phyloP scores from a whole-genome alignment of 2,797 vertebrate genomes.

The Epinephelus awoara region DNA sequence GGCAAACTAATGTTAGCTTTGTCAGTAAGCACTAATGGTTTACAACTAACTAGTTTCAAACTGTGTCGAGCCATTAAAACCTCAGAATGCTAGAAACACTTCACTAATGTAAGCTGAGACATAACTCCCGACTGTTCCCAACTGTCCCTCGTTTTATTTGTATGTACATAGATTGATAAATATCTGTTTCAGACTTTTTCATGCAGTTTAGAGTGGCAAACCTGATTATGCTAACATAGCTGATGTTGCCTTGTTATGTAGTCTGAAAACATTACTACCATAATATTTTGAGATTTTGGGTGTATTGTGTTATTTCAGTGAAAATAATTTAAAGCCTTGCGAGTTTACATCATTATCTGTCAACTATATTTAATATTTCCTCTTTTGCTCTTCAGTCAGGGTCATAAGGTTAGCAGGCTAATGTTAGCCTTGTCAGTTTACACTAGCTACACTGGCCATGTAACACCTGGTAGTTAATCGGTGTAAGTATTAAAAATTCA shows the following conservation, averaged over 20 bases:
- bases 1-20: too few species aligned
- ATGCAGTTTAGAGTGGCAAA: neutral
- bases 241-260: too few species aligned
- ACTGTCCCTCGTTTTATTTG: neutral
- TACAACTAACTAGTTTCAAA: neutral
- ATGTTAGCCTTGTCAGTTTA: neutral
- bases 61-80: neutral
- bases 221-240: neutral
- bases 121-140: neutral
- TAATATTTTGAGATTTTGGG: too few species aligned
- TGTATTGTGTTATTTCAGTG: too few species aligned
- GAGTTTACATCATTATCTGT: too few species aligned
- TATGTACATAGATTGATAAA: neutral
- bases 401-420: too few species aligned
- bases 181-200: neutral
- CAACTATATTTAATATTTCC: too few species aligned
- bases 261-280: too few species aligned
- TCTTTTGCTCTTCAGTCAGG: too few species aligned
- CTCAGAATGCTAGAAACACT: neutral
- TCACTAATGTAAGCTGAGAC: neutral
- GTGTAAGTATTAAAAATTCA: neutral
- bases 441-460: neutral
- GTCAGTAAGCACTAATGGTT: neutral
- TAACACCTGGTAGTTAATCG: neutral
- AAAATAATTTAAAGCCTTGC: too few species aligned